phyloP scores from a whole-genome alignment of 2,113 vertebrate species.

The Jacana jacana region DNA sequence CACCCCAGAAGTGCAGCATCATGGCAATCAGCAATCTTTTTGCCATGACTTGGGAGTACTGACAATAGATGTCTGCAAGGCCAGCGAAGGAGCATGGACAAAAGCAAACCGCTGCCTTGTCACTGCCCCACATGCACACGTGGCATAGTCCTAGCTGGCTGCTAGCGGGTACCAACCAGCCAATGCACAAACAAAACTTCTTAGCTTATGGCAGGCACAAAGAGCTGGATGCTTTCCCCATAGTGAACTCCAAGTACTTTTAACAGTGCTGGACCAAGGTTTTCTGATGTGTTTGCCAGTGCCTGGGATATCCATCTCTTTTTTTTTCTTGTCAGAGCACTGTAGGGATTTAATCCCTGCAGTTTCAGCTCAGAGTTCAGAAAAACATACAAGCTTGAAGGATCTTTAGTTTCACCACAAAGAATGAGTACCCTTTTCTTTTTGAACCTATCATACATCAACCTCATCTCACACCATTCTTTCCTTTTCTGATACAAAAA shows the following conservation, averaged over 20 bases:
- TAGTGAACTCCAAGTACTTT: neutral
- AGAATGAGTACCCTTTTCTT: neutral
- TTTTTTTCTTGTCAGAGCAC: neutral
- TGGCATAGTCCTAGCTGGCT: neutral
- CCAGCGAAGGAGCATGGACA: neutral
- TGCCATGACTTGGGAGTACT: neutral
- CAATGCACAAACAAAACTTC: neutral
- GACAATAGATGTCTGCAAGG: neutral
- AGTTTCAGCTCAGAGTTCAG: neutral
- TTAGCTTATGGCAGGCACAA: neutral
- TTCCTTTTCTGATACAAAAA: neutral
- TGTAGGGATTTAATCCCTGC: neutral
- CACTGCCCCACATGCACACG: rapidly evolving
- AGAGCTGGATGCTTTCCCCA: neutral
- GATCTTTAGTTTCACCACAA: too few species aligned
- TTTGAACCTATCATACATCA: neutral
- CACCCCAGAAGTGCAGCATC: neutral
- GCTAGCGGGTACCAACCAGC: neutral
- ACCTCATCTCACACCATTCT: neutral
- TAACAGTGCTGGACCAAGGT: neutral
- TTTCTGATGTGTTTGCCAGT: neutral
- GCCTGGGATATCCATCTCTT: neutral
- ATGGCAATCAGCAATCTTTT: neutral
- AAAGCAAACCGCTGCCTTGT: too few species aligned
- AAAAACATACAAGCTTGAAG: too few species aligned